Percentiles rank a stretch among this genome's conserved stretches.
Conservation (phyloP, 1,140 invertebrate genomes). For the Magallana gigas region DNA sequence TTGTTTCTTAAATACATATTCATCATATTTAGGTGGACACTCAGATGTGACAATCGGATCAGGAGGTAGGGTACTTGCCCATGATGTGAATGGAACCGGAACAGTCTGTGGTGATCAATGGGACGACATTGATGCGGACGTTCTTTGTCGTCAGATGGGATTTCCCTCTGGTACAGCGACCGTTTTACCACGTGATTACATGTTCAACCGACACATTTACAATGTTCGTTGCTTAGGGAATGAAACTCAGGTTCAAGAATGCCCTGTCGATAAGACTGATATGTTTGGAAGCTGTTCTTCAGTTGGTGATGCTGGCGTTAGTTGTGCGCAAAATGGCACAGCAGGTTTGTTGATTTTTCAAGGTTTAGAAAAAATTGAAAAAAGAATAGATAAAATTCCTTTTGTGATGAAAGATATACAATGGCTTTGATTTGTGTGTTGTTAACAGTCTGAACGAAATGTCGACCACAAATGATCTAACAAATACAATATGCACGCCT, state of each 20-base stretch:
- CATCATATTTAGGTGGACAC: no score
- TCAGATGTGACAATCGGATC: not conserved
- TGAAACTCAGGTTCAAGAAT: not conserved
- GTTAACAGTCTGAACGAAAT: no score
- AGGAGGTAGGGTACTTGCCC: not conserved
- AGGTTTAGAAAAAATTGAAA: no score
- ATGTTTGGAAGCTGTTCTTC: not conserved
- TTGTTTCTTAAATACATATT: no score
- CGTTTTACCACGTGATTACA: slow-evolving; percentile 2
- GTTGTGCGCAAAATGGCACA: not conserved
- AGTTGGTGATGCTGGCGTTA: not conserved
- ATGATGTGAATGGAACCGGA: not conserved
- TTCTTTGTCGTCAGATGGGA: slow-evolving; percentile 25
- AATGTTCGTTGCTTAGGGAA: not conserved
- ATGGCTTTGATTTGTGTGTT: no score
- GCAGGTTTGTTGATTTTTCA: no score
- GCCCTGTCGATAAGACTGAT: not conserved
- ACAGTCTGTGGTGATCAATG: not conserved
- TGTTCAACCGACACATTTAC: not conserved
- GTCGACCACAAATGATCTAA: no score
- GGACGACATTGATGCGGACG: slow-evolving; percentile 8
- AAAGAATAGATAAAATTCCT: no score
- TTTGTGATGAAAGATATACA: no score
- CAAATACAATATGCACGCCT: no score
- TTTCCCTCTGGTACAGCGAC: not conserved